Evolutionary conservation across 2,113 vertebrate species (phyloP).

Genomic region (Chauna torquata): DNA sequence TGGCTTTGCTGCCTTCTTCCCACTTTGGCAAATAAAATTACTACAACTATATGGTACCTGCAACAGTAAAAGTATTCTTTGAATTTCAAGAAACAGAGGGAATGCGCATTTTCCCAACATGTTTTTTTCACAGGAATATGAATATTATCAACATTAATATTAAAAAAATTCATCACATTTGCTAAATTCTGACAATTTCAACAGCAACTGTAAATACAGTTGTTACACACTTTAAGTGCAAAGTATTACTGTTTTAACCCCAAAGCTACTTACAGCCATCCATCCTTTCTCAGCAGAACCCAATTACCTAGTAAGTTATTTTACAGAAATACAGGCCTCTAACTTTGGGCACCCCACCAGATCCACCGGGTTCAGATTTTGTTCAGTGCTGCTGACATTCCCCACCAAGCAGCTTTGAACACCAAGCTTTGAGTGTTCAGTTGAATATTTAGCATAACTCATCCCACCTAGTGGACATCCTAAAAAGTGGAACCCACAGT

Average conservation of each 20-base stretch:
- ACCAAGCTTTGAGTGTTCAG: background rate
- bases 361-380: background rate
- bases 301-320: background rate
- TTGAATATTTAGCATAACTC: background rate
- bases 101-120: fast-evolving
- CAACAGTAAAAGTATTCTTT: background rate
- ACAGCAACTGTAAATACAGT: background rate
- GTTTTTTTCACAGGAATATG: background rate
- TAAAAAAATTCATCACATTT: background rate
- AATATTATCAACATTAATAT: background rate
- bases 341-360: background rate
- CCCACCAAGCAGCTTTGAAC: background rate
- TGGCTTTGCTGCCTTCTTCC: background rate
- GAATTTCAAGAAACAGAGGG: background rate
- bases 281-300: background rate
- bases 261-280: background rate
- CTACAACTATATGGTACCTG: background rate
- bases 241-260: background rate
- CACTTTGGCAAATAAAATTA: background rate
- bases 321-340: background rate
- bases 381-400: background rate
- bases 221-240: background rate
- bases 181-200: background rate
- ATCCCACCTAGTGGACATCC: background rate
- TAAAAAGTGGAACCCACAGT: background rate